Evolutionary conservation across 2,888 invertebrate genomes (phyloP).

Genomic region (Cantharis lateralis): DNA sequence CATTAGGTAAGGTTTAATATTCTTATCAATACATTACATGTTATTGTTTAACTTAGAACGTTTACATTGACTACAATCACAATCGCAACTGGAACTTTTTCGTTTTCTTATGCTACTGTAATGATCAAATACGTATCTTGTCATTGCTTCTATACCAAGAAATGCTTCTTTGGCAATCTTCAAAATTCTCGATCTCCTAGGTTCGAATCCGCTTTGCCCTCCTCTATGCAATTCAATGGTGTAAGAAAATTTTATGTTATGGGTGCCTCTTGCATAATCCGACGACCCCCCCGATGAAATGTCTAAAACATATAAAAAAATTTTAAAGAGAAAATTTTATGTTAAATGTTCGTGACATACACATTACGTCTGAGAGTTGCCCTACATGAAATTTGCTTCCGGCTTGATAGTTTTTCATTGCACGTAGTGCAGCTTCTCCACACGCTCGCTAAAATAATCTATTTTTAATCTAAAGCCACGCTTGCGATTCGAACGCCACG

Average conservation of each 20-base stretch:
- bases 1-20: slow-evolving; percentile 63
- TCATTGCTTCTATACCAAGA: slow-evolving; percentile 37
- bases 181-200: slow-evolving; percentile 28
- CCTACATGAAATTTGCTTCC: slow-evolving; percentile 33
- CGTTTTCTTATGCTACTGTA: not conserved
- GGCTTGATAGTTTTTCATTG: slow-evolving; percentile 25
- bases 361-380: slow-evolving; percentile 33
- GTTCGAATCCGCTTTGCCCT: slow-evolving; percentile 37
- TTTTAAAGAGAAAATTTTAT: not conserved
- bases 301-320: slow-evolving; percentile 28
- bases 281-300: slow-evolving; percentile 33
- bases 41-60: not conserved
- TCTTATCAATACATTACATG: not conserved
- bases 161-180: slow-evolving; percentile 35
- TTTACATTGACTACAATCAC: not conserved
- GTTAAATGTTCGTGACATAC: slow-evolving; percentile 25
- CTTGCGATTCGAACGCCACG: too few relatives aligned
- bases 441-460: slow-evolving; percentile 29
- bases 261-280: slow-evolving; percentile 36
- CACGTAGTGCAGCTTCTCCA: slow-evolving; percentile 23
- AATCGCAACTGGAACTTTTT: not conserved
- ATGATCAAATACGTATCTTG: slow-evolving; percentile 25
- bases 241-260: slow-evolving; percentile 38
- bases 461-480: not conserved
- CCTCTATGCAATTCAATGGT: slow-evolving; percentile 38